Evolutionary conservation across 2,888 invertebrate genomes (phyloP).

Genomic region (Smittia sp.): DNA sequence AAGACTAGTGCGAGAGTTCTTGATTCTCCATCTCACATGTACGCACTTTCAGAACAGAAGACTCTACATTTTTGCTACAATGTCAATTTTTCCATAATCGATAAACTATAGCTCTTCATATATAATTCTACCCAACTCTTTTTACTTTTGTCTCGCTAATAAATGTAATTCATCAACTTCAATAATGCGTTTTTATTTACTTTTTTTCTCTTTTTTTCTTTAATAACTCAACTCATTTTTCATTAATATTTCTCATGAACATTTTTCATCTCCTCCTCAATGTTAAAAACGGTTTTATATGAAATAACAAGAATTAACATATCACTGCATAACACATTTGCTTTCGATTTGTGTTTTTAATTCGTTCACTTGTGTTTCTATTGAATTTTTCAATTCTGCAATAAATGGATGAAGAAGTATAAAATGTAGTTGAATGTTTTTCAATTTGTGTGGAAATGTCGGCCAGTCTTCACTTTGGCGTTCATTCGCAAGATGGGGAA

Average conservation of each 20-base stretch:
- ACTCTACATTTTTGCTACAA: background rate
- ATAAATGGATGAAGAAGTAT: slow-evolving; percentile 48
- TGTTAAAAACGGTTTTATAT: slow-evolving; percentile 39
- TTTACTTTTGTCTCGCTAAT: slow-evolving; percentile 23
- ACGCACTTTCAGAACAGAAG: background rate
- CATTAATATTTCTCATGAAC: slow-evolving; percentile 25
- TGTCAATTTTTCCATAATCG: slow-evolving; percentile 4
- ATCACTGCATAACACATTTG: slow-evolving; percentile 94
- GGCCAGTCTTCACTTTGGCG: background rate
- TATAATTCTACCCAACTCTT: slow-evolving; percentile 36
- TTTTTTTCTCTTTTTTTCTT: slow-evolving; percentile 33
- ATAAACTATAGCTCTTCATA: background rate
- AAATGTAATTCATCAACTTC: slow-evolving; percentile 29
- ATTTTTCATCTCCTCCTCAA: slow-evolving; percentile 30
- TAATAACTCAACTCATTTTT: slow-evolving; percentile 33
- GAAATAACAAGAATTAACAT: slow-evolving; percentile 46
- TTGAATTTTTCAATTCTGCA: slow-evolving; percentile 95
- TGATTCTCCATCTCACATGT: background rate
- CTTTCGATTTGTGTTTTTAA: slow-evolving; percentile 94
- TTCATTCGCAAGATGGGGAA: background rate
- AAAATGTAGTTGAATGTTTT: slow-evolving; percentile 24
- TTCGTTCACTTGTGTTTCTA: slow-evolving; percentile 96
- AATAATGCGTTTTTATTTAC: slow-evolving; percentile 24
- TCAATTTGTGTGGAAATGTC: slow-evolving; percentile 12
- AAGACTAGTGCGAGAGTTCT: no score